phyloP scores from a whole-genome alignment of 30 jellyfish, hydroid and myxozoan species.

The Cassiopea xamachana region DNA sequence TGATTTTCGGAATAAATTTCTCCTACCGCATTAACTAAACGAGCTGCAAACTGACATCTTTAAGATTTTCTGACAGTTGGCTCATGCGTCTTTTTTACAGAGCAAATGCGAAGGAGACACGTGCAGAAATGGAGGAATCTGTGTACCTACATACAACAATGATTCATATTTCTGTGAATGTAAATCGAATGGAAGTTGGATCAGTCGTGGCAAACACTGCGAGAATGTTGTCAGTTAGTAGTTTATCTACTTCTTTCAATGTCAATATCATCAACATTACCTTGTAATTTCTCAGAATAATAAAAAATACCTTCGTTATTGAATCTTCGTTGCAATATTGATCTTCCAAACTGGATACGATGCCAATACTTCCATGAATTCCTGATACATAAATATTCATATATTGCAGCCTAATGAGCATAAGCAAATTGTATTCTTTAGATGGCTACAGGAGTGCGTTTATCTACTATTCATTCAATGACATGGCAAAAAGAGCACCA shows the following conservation, averaged over 20 bases:
- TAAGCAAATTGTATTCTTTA: background rate
- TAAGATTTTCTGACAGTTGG: background rate
- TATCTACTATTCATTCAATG: constrained; percentile 12
- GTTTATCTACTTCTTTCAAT: background rate
- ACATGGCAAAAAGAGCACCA: background rate
- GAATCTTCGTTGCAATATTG: too few species aligned
- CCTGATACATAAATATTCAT: too few species aligned
- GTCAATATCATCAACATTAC: too few species aligned
- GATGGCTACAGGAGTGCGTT: constrained; percentile 22
- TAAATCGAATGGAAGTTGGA: constrained; percentile 19
- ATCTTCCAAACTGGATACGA: too few species aligned
- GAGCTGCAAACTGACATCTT: too few species aligned
- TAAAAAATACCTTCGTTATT: too few species aligned
- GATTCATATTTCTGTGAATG: constrained; percentile 31
- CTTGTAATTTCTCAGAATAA: too few species aligned
- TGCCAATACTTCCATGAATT: too few species aligned
- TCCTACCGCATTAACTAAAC: too few species aligned
- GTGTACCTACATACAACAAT: constrained; percentile 20
- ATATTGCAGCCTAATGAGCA: too few species aligned
- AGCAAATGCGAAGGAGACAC: constrained; percentile 16
- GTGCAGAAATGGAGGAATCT: constrained; percentile 23
- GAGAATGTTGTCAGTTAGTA: constrained; percentile 12
- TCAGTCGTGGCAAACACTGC: constrained; percentile 16
- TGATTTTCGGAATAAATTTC: too few species aligned
- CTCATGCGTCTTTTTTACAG: background rate